Evolutionary conservation across 1,140 invertebrate species (phyloP).

Genomic region (Gryon sp.): DNA sequence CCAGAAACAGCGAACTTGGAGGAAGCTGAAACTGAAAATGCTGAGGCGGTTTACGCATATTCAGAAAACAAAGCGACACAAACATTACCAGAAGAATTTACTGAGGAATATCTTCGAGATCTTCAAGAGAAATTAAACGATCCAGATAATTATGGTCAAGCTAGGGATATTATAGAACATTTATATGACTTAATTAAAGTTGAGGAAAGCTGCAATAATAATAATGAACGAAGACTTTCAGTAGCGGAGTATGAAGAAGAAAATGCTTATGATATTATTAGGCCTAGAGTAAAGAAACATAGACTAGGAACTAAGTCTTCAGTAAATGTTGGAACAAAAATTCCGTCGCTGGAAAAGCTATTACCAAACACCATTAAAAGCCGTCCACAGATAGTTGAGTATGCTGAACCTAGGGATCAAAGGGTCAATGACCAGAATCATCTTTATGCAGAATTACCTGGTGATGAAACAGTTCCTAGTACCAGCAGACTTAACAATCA

Average conservation of each 20-base stretch:
- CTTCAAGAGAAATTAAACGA: constrained; percentile 85
- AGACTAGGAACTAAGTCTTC: constrained; percentile 76
- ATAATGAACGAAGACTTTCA: constrained; percentile 70
- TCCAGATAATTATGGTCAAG: constrained; percentile 86
- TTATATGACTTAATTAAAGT: constrained; percentile 88
- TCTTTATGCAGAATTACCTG: constrained; percentile 79
- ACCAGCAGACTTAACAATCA: constrained; percentile 74
- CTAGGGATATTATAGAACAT: constrained; percentile 88
- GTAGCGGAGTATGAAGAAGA: constrained; percentile 79
- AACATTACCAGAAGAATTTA: constrained; percentile 87
- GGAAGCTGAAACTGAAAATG: constrained; percentile 59
- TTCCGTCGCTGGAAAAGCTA: constrained; percentile 83
- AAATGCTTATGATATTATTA: constrained; percentile 84
- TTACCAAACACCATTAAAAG: constrained; percentile 73
- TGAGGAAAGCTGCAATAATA: constrained; percentile 85
- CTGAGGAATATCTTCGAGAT: constrained; percentile 85
- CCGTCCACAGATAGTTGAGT: constrained; percentile 77
- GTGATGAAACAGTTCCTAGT: constrained; percentile 76
- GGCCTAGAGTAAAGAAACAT: constrained; percentile 75
- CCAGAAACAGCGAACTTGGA: constrained; percentile 65
- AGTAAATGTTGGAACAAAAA: constrained; percentile 82
- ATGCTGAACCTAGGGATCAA: constrained; percentile 79
- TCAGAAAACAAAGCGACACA: constrained; percentile 85
- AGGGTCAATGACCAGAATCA: constrained; percentile 75
- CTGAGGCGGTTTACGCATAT: constrained; percentile 77